These are phyloP conservation scores for Atherix ibis DNA, from an alignment of 2,888 invertebrate genomes.

Conservation along the genomic window DNA sequence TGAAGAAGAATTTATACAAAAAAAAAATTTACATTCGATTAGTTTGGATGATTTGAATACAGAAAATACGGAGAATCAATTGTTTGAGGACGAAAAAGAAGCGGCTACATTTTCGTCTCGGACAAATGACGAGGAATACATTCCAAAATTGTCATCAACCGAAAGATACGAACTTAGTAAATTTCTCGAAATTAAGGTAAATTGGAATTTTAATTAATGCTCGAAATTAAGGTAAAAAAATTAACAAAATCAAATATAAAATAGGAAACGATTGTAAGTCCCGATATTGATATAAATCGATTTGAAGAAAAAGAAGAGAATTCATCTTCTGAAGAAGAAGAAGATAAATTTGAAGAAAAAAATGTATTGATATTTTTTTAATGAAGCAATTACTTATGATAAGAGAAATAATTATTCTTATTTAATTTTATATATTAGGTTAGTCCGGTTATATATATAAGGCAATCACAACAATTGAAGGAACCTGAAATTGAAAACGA, in stretches of 20 bases:
- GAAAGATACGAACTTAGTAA: conserved; percentile 9
- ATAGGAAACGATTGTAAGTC: conserved; percentile 1
- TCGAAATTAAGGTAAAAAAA: neutral
- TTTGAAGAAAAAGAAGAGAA: conserved; percentile 1
- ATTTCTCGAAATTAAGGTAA: conserved; percentile 7
- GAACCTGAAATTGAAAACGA: too few species aligned
- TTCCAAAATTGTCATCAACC: conserved; percentile 5
- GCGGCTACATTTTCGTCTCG: too few species aligned
- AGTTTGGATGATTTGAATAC: too few species aligned
- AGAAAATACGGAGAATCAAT: too few species aligned
- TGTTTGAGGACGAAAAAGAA: too few species aligned
- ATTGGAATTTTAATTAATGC: neutral
- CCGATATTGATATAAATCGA: conserved; percentile 6
- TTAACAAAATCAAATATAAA: neutral
- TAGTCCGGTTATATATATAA: conserved; percentile 7
- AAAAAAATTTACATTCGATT: too few species aligned
- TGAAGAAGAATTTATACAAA: too few species aligned
- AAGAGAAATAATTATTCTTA: neutral
- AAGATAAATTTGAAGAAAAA: conserved; percentile 2
- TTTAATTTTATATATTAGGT: conserved; percentile 4
- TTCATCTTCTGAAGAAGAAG: conserved; percentile 4
- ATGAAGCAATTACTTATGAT: neutral
- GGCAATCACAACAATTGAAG: conserved; percentile 3
- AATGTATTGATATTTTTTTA: too few species aligned
- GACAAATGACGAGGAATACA: too few species aligned